A percentile compares a stretch with the other conserved stretches of the same genome.
Evolutionary conservation across 2,888 invertebrate species (phyloP).

Genomic region (Leuctra nigra): DNA sequence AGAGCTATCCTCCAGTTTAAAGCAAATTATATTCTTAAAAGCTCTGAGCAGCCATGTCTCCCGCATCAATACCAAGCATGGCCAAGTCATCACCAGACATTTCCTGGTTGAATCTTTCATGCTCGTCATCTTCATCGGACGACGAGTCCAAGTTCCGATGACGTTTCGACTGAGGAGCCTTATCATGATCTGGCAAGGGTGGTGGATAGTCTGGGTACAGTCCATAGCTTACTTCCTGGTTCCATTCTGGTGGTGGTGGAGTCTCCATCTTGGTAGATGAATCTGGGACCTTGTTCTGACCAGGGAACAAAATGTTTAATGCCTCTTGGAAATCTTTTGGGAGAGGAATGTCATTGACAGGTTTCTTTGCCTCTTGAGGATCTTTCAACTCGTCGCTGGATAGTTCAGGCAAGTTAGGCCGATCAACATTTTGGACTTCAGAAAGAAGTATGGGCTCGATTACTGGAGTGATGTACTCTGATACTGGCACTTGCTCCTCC

Average conservation of each 20-base stretch:
- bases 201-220: background rate
- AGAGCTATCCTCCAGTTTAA: no score
- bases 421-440: background rate
- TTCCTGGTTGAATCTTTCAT: slow-evolving; percentile 33
- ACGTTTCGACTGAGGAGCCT: background rate
- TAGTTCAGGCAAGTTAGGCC: slow-evolving; percentile 10
- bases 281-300: slow-evolving; percentile 34
- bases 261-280: background rate
- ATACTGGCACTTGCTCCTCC: background rate
- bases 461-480: background rate
- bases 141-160: background rate
- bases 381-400: background rate
- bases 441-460: background rate
- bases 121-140: slow-evolving; percentile 31
- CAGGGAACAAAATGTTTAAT: slow-evolving; percentile 58
- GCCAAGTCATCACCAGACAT: slow-evolving; percentile 62
- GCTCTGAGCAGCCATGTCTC: slow-evolving; percentile 58
- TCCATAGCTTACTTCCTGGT: background rate
- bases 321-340: slow-evolving; percentile 61
- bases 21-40: no score
- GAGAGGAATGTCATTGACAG: slow-evolving; percentile 41
- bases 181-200: background rate
- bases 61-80: slow-evolving; percentile 79
- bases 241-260: background rate
- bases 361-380: slow-evolving; percentile 21